A percentile compares a stretch with the other conserved stretches of the same genome.
These are phyloP conservation scores for Vanacampus margaritifer DNA, from an alignment of 2,113 vertebrate species.

Conservation along the genomic window DNA sequence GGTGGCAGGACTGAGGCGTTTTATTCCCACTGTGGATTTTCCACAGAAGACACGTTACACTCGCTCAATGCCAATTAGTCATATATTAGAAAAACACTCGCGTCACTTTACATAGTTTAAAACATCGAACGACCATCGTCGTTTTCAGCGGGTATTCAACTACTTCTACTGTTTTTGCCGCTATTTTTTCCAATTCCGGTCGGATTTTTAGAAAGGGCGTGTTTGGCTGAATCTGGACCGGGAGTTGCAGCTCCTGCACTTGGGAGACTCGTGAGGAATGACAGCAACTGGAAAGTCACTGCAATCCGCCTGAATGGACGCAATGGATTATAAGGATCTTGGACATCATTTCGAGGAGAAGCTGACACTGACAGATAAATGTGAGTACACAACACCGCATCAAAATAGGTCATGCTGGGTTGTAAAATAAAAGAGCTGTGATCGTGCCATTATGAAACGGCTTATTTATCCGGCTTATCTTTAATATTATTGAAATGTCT, in stretches of 20 bases:
- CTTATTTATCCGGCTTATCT: too few species aligned
- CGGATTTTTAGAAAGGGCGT: constrained; percentile 60
- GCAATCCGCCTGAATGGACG: constrained; percentile 53
- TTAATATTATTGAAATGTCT: too few species aligned
- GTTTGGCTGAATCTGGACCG: constrained; percentile 48
- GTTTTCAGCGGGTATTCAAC: constrained; percentile 3
- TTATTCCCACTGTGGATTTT: constrained; percentile 49
- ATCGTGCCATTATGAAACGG: neutral
- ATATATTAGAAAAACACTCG: neutral
- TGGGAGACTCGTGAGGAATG: constrained; percentile 68
- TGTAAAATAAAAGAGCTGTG: neutral
- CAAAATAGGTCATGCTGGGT: neutral
- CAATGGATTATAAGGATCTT: constrained; percentile 72
- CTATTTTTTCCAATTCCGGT: constrained; percentile 1
- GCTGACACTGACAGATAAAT: constrained; percentile 65
- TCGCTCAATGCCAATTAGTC: constrained; percentile 5
- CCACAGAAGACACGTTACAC: constrained; percentile 16
- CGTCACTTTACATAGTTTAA: neutral
- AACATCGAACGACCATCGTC: neutral
- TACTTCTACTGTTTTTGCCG: neutral
- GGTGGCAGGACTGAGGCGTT: neutral
- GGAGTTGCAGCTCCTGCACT: constrained; percentile 62
- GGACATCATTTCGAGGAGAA: constrained; percentile 65
- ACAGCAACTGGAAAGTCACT: constrained; percentile 58
- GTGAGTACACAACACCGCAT: constrained; percentile 53